Base-by-base conservation (phyloP, 2,888 invertebrate species). In the Nomada goodeniana region DNA sequence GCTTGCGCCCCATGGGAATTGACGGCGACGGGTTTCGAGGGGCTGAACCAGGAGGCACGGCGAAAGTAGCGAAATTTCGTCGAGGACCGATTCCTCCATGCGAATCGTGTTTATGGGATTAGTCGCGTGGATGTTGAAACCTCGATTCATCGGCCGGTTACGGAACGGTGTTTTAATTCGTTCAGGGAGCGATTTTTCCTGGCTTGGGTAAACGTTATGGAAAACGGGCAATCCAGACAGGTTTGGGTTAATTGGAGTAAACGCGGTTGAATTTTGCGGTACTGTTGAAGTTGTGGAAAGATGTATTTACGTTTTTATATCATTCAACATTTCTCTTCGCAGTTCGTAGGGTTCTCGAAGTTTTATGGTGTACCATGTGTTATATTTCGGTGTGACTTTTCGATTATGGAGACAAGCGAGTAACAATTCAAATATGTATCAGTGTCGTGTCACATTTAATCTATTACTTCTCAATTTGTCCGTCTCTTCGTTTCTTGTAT, bases 21-120 rank as follows among this genome's bases (percentile, higher is more conserved):
- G 76, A 59, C 53, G 71, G 26, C n/a, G 60, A 61, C 63, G 29
- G 29, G 47, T 11, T 5, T 23, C 7, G 47, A 44, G 15, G 65
- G 26, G 52, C 10, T n/a, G 11, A 23, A 69, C 77, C 68, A 47
- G 75, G 80, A 76, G 82, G 75, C 70, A 79, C 67, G 69, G 18
- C n/a, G 53, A 50, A 63, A 61, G 78, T 36, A 72, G 47, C 52
- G 77, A 79, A 76, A 76, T 77, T 57, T 47, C 60, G 44, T 26
- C 15, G 42, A 15, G 11, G 23, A 10, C 13, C 20, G 29, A 60
- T 36, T 50, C 36, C 67, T 50, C 23, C 15, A 11, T 47, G 44
- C 23, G 55, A 67, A 67, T 67, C n/a, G 18, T 44, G 50, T 47
- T 60, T 70, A 50, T 18, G 20, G 36, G 26, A 60, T 68, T 61